A percentile compares a stretch with the other conserved stretches of the same genome.
Conservation (phyloP, 2,888 invertebrate species). For the Cosmia pyralina region DNA sequence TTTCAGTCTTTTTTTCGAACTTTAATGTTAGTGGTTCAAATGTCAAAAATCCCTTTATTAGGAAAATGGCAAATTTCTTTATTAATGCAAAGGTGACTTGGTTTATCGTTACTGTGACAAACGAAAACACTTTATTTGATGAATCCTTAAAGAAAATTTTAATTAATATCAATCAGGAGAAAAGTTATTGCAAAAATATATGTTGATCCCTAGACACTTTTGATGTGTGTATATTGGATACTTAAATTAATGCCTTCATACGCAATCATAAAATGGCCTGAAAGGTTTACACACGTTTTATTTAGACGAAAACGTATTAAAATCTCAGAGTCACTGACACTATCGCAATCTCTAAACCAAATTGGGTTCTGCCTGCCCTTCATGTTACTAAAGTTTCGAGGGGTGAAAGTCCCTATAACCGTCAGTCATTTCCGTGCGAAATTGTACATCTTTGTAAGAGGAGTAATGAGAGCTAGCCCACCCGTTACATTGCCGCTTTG, state of each 20-base stretch:
- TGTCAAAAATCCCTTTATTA: too few species aligned
- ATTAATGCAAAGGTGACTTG: too few species aligned
- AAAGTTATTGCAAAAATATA: too few species aligned
- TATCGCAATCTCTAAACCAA: slow-evolving; percentile 31
- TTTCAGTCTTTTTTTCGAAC: too few species aligned
- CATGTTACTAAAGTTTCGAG: slow-evolving; percentile 36
- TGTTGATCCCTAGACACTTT: too few species aligned
- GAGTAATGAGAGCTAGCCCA: slow-evolving; percentile 64
- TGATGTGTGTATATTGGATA: slow-evolving; percentile 30
- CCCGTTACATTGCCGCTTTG: slow-evolving; percentile 66
- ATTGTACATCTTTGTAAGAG: slow-evolving; percentile 62
- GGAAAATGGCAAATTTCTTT: too few species aligned
- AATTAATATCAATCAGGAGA: too few species aligned
- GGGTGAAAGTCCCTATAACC: slow-evolving; percentile 37
- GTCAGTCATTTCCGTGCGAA: slow-evolving; percentile 58
- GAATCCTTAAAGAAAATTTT: too few species aligned
- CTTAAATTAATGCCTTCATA: slow-evolving; percentile 30
- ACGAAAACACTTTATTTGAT: too few species aligned
- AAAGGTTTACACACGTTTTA: slow-evolving; percentile 18
- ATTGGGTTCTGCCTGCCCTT: slow-evolving; percentile 28
- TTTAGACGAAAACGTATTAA: slow-evolving; percentile 38
- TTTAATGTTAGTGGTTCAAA: too few species aligned
- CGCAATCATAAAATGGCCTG: slow-evolving; percentile 8
- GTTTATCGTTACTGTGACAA: too few species aligned
- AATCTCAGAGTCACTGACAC: slow-evolving; percentile 36